phyloP scores from a whole-genome alignment of 2,888 invertebrate genomes.

The Carpatolechia fugitivella region DNA sequence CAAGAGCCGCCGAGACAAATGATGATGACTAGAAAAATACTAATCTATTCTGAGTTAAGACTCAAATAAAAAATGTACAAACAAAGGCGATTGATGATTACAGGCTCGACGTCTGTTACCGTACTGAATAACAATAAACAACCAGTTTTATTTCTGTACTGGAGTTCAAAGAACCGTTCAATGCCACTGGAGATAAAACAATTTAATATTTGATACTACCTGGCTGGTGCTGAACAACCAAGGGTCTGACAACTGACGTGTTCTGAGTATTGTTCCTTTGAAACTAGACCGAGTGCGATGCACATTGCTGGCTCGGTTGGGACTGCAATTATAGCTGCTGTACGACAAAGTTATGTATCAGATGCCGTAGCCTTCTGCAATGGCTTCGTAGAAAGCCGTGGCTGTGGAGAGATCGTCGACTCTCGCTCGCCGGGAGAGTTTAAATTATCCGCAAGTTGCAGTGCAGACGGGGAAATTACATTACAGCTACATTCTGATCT shows the following conservation, averaged over 20 bases:
- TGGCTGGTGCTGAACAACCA: neutral
- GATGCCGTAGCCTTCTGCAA: neutral
- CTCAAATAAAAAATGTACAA: neutral
- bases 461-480: constrained; percentile 45
- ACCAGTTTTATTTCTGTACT: neutral
- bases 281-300: neutral
- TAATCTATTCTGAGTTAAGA: neutral
- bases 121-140: constrained; percentile 10
- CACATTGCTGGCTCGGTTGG: constrained; percentile 3
- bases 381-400: neutral
- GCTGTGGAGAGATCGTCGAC: constrained; percentile 37
- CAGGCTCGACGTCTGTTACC: neutral
- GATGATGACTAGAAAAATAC: constrained; percentile 11
- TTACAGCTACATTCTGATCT: constrained; percentile 42
- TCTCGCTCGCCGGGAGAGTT: constrained; percentile 43
- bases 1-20: constrained; percentile 5
- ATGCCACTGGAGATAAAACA: constrained; percentile 8
- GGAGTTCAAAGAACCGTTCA: constrained; percentile 7
- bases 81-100: constrained; percentile 1
- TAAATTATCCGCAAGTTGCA: constrained; percentile 43
- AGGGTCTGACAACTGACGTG: neutral
- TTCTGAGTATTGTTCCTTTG: neutral
- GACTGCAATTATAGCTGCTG: neutral
- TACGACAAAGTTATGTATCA: neutral
- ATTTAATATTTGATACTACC: constrained; percentile 8